Percentiles rank a stretch among this genome's conserved stretches.
Conservation (phyloP, 2,113 vertebrate genomes). For the Morone saxatilis region DNA sequence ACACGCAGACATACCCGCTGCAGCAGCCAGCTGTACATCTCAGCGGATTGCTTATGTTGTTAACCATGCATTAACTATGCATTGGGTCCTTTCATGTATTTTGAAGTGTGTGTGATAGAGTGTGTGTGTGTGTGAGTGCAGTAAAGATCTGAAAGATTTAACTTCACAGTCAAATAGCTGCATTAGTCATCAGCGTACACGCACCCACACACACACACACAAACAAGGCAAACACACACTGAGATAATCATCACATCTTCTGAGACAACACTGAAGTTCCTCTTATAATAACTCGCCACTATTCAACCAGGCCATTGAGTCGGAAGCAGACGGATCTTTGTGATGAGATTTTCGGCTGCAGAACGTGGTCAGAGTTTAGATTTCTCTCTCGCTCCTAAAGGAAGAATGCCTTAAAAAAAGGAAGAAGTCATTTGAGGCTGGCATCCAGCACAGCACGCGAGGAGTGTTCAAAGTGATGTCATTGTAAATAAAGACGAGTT, state of each 20-base stretch:
- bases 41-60: conserved; percentile 9
- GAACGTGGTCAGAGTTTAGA: conserved; percentile 61
- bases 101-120: conserved; percentile 12
- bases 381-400: background rate
- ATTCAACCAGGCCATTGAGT: conserved; percentile 59
- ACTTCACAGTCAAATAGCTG: conserved; percentile 21
- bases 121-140: background rate
- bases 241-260: conserved; percentile 60
- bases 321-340: conserved; percentile 39
- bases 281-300: conserved; percentile 62
- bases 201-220: conserved; percentile 10
- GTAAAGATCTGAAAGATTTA: conserved; percentile 36
- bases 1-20: conserved; percentile 10
- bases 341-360: conserved; percentile 61
- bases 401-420: background rate
- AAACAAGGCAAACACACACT: conserved; percentile 33
- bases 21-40: conserved; percentile 10
- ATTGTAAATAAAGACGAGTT: conserved; percentile 10
- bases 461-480: conserved; percentile 15
- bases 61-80: conserved; percentile 37
- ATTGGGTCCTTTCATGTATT: conserved; percentile 17
- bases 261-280: conserved; percentile 58
- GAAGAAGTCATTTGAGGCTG: conserved; percentile 32
- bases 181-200: conserved; percentile 22
- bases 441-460: conserved; percentile 23